Conservation (phyloP, 2,113 vertebrate species). For the Columbina picui region DNA sequence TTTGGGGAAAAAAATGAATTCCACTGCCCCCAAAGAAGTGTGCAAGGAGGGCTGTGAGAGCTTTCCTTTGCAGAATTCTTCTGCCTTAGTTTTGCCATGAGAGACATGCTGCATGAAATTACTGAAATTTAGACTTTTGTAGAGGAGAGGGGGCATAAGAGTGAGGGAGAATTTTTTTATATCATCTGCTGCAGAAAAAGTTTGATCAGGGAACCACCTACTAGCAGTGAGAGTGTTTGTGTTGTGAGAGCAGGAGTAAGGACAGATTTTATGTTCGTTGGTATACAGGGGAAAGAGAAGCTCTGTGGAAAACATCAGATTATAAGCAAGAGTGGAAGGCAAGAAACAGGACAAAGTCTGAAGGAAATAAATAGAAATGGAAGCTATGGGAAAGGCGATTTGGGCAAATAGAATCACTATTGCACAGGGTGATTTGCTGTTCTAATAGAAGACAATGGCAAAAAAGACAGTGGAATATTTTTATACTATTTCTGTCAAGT, state of each 20-base stretch:
- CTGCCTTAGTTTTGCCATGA: not conserved
- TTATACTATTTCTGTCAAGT: not conserved
- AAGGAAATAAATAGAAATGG: not conserved
- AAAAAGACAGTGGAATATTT: not conserved
- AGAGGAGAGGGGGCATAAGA: not conserved
- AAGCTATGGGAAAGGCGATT: not conserved
- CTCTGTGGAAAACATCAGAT: not conserved
- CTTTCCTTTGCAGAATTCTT: not conserved
- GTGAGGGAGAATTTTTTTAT: not conserved
- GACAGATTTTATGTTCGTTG: not conserved
- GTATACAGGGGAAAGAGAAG: not conserved
- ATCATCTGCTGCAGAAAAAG: not conserved
- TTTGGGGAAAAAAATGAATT: slow-evolving; percentile 18
- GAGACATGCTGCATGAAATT: not conserved
- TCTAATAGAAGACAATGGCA: not conserved
- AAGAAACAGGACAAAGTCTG: not conserved
- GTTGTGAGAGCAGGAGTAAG: not conserved
- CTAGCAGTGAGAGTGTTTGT: not conserved
- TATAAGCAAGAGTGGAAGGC: not conserved
- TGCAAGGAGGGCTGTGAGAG: not conserved
- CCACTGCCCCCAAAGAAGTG: not conserved
- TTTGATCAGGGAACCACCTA: not conserved
- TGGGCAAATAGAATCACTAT: not conserved
- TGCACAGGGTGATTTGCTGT: not conserved
- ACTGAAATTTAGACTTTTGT: not conserved